Conservation (phyloP, 1,140 invertebrate species). For the Zophobas atratus region DNA sequence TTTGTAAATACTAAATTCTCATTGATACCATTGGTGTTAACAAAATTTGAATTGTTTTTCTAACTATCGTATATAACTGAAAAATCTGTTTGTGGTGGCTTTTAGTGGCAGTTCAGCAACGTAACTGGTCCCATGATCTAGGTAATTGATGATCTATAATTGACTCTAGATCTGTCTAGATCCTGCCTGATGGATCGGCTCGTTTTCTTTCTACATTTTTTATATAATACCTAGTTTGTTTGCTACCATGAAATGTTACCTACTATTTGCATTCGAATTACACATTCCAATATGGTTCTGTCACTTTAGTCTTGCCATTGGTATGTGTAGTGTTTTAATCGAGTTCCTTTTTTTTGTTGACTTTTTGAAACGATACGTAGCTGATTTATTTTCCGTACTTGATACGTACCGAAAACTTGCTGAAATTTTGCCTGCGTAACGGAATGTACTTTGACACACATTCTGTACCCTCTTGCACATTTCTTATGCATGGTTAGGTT, state of each 20-base stretch:
- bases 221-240: conserved; percentile 50
- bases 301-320: conserved; percentile 55
- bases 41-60: conserved; percentile 13
- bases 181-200: conserved; percentile 65
- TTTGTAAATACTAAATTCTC: conserved; percentile 10
- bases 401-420: conserved; percentile 23
- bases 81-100: conserved; percentile 69
- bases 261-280: conserved; percentile 55
- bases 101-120: conserved; percentile 82
- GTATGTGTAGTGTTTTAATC: conserved; percentile 57
- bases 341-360: conserved; percentile 31
- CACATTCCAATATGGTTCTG: conserved; percentile 53
- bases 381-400: conserved; percentile 16
- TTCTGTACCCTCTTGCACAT: conserved; percentile 67
- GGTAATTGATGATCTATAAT: conserved; percentile 74
- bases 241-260: conserved; percentile 55
- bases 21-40: conserved; percentile 12
- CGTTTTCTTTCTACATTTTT: conserved; percentile 58
- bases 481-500: conserved; percentile 64
- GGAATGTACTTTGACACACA: conserved; percentile 67
- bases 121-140: conserved; percentile 82
- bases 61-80: conserved; percentile 26
- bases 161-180: conserved; percentile 67
- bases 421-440: conserved; percentile 61
- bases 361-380: conserved; percentile 36